These are phyloP conservation scores for Notolabrus celidotus DNA, from an alignment of 2,797 vertebrate species.

Conservation along the genomic window DNA sequence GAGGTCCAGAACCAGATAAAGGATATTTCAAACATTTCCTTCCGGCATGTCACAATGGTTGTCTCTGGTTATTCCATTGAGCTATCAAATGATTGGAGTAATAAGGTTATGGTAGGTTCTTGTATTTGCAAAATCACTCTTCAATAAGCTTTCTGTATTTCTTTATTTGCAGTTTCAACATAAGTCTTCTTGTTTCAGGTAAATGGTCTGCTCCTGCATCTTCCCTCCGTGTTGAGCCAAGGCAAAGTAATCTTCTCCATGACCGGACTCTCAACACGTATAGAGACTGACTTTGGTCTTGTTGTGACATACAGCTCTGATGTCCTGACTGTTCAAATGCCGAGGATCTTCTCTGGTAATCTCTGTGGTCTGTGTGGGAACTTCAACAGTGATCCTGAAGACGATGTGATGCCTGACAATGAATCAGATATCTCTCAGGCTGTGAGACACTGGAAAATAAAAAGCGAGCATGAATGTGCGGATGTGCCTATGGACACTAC, in stretches of 20 bases:
- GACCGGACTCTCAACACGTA: conserved; percentile 63
- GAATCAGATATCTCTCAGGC: conserved; percentile 29
- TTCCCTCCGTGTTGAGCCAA: conserved; percentile 41
- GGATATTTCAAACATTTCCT: conserved; percentile 16
- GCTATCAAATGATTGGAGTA: conserved; percentile 20
- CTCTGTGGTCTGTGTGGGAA: conserved; percentile 77
- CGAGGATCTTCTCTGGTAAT: conserved; percentile 63
- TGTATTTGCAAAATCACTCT: conserved; percentile 1
- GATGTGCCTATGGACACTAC: conserved; percentile 13
- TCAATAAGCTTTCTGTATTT: not conserved
- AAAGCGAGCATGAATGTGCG: conserved; percentile 26
- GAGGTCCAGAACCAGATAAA: conserved; percentile 38
- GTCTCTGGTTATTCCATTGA: conserved; percentile 39
- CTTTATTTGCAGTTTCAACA: conserved; percentile 10
- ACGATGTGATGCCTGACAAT: conserved; percentile 20
- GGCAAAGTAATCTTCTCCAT: conserved; percentile 69
- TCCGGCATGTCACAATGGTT: conserved; percentile 23
- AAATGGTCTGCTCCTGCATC: conserved; percentile 41
- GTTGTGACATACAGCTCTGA: conserved; percentile 59
- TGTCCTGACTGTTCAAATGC: conserved; percentile 67
- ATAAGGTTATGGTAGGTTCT: conserved; percentile 33
- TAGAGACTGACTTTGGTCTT: conserved; percentile 69
- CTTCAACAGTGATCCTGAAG: conserved; percentile 54
- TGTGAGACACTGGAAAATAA: conserved; percentile 24
- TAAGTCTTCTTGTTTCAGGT: conserved; percentile 30